Evolutionary conservation across 92 coral and sea anemone species (phyloP).

Genomic region (Epizoanthus scotinus): DNA sequence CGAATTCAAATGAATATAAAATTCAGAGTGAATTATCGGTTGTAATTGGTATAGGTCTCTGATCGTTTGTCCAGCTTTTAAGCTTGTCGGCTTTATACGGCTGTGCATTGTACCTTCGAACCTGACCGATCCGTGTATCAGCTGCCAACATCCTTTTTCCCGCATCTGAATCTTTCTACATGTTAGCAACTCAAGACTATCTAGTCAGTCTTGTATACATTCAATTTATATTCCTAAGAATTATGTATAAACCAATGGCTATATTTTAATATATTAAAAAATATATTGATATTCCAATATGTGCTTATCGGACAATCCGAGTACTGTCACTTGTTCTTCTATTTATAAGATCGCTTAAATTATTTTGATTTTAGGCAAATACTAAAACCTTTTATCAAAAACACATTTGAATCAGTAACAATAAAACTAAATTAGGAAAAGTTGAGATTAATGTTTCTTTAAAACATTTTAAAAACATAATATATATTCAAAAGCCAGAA

Average conservation of each 20-base stretch:
- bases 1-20: too few species aligned
- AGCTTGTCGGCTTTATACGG: too few species aligned
- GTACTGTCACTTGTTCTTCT: not conserved
- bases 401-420: conserved; percentile 1
- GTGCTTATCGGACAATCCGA: not conserved
- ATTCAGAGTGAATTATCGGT: too few species aligned
- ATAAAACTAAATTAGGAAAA: not conserved
- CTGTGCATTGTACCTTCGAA: too few species aligned
- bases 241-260: not conserved
- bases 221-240: not conserved
- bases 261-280: not conserved
- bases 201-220: too few species aligned
- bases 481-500: conserved; percentile 16
- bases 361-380: not conserved
- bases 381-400: not conserved
- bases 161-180: too few species aligned
- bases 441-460: not conserved
- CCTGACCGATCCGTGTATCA: too few species aligned
- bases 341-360: not conserved
- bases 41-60: too few species aligned
- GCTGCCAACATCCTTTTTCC: too few species aligned
- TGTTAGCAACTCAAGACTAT: too few species aligned
- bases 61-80: too few species aligned
- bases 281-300: not conserved
- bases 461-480: conserved; percentile 29